phyloP scores from a whole-genome alignment of 1,140 invertebrate genomes.

The Monochamus saltuarius region DNA sequence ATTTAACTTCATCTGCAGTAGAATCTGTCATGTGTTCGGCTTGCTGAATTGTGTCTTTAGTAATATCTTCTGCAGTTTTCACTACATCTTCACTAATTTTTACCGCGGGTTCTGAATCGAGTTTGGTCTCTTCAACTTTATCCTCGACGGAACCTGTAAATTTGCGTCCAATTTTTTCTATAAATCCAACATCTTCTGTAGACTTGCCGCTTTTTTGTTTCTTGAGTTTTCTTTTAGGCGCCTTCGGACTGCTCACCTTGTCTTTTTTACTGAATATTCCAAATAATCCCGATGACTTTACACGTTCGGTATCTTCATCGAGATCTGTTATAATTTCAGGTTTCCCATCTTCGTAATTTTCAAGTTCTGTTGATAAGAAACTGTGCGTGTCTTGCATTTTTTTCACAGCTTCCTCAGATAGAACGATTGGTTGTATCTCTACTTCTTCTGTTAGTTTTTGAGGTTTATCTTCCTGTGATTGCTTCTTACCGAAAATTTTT shows the following conservation, averaged over 20 bases:
- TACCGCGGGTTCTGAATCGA: background rate
- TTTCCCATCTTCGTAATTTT: conserved; percentile 38
- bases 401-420: conserved; percentile 25
- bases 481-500: conserved; percentile 21
- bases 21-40: no score
- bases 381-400: conserved; percentile 34
- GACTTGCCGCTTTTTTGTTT: conserved; percentile 36
- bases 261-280: conserved; percentile 37
- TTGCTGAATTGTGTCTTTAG: background rate
- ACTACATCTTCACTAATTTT: conserved; percentile 20
- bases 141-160: conserved; percentile 3
- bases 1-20: no score
- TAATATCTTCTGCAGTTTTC: conserved; percentile 20
- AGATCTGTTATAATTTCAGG: conserved; percentile 29
- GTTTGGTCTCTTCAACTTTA: background rate
- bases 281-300: conserved; percentile 33
- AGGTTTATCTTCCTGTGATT: conserved; percentile 11
- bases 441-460: conserved; percentile 11
- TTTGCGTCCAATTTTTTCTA: conserved; percentile 21
- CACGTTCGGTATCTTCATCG: conserved; percentile 27
- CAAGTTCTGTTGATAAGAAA: conserved; percentile 37
- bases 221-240: conserved; percentile 31
- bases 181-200: conserved; percentile 17
- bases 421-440: no score
- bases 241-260: conserved; percentile 27